Evolutionary conservation across 2,888 invertebrate species (phyloP).

Genomic region (Melikaiella ostensackeni): DNA sequence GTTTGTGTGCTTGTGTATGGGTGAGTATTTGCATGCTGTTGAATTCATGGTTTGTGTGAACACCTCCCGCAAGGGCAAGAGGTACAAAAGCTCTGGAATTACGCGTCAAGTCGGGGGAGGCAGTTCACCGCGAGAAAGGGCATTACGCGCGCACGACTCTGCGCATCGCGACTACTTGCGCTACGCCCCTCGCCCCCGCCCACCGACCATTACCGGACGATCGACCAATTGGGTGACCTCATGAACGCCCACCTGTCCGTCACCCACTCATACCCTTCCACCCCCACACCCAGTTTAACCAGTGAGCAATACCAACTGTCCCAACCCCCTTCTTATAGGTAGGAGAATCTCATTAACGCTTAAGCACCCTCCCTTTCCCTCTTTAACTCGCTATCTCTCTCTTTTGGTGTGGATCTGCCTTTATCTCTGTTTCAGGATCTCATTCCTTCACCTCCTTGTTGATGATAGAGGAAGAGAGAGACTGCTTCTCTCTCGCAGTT

Average conservation of each 20-base stretch:
- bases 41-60: conserved; percentile 17
- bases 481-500: not conserved
- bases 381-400: conserved; percentile 15
- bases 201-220: conserved; percentile 74
- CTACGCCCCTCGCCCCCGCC: conserved; percentile 73
- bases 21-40: not conserved
- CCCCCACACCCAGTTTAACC: conserved; percentile 41
- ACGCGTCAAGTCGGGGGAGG: conserved; percentile 40
- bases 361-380: conserved; percentile 16
- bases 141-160: conserved; percentile 68
- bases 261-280: conserved; percentile 44
- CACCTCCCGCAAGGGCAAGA: not conserved
- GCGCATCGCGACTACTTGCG: conserved; percentile 67
- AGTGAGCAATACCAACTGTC: conserved; percentile 45
- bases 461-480: not conserved
- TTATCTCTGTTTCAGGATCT: conserved; percentile 18
- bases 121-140: conserved; percentile 58
- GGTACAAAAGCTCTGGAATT: conserved; percentile 39
- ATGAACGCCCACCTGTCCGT: conserved; percentile 71
- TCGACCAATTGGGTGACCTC: conserved; percentile 73
- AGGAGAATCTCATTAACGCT: not conserved
- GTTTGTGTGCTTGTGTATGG: not conserved
- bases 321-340: not conserved
- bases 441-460: not conserved
- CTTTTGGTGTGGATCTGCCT: not conserved